These are phyloP conservation scores for Diploscapter pachys DNA, from an alignment of 1,140 invertebrate species.

Conservation along the genomic window DNA sequence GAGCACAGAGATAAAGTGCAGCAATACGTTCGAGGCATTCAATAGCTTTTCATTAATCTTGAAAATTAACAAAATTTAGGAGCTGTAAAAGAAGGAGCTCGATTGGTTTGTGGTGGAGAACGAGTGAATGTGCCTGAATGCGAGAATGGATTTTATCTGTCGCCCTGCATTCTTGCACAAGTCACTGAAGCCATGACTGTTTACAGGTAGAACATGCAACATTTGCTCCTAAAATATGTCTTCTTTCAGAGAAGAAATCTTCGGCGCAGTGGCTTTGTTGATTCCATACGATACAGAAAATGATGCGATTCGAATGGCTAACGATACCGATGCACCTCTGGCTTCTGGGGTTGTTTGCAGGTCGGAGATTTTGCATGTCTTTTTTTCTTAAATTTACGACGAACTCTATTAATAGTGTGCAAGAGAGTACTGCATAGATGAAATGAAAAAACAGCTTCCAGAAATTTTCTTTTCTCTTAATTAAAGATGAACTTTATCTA, in stretches of 20 bases:
- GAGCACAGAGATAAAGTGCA: constrained; percentile 65
- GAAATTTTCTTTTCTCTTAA: no score
- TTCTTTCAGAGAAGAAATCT: constrained; percentile 63
- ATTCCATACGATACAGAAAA: constrained; percentile 63
- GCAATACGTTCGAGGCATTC: constrained; percentile 60
- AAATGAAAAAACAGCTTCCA: no score
- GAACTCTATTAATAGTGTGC: no score
- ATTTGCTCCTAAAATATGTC: neutral
- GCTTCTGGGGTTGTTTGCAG: constrained; percentile 60
- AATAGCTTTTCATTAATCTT: neutral
- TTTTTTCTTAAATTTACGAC: no score
- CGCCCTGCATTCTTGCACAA: constrained; percentile 46
- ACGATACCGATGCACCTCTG: constrained; percentile 66
- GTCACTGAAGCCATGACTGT: constrained; percentile 63
- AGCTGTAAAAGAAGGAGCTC: constrained; percentile 65
- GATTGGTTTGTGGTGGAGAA: constrained; percentile 65
- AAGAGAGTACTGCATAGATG: no score
- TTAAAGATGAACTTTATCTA: no score
- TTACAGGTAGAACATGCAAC: constrained; percentile 49
- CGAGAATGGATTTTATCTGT: constrained; percentile 50
- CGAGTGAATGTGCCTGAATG: constrained; percentile 46
- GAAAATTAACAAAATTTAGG: constrained; percentile 3
- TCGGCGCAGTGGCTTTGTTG: constrained; percentile 65
- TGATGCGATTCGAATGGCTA: constrained; percentile 65
- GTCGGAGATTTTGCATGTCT: no score